Percentiles rank a stretch among this genome's conserved stretches.
Evolutionary conservation across 2,888 invertebrate species (phyloP).

Genomic region (Sesamia inferens): DNA sequence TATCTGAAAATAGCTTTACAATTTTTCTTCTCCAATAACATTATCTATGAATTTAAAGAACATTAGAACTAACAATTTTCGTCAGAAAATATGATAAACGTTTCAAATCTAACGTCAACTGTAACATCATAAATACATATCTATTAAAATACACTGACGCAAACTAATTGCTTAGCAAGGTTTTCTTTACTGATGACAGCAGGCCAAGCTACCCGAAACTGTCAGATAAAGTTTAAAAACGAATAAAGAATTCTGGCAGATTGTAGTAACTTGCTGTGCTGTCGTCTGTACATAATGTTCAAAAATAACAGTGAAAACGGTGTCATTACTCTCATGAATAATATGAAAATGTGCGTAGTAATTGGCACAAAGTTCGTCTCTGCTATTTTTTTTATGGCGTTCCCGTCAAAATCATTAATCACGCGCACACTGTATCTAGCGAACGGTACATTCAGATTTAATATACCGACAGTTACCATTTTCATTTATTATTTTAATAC

Average conservation of each 20-base stretch:
- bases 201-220: too few species aligned
- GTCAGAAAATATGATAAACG: conserved; percentile 22
- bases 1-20: conserved; percentile 7
- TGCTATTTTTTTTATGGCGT: conserved; percentile 56
- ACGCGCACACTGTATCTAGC: conserved; percentile 41
- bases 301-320: conserved; percentile 34
- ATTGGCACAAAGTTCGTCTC: conserved; percentile 56
- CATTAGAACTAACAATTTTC: conserved; percentile 7
- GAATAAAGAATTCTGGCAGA: too few species aligned
- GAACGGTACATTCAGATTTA: conserved; percentile 52
- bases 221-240: too few species aligned
- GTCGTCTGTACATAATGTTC: conserved; percentile 13
- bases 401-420: conserved; percentile 58
- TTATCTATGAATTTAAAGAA: conserved; percentile 11
- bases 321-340: conserved; percentile 47
- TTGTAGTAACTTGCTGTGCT: too few species aligned
- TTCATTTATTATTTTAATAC: conserved; percentile 54
- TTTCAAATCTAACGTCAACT: conserved; percentile 26
- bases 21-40: neutral
- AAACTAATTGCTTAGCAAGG: conserved; percentile 42
- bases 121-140: conserved; percentile 31
- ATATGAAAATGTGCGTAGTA: conserved; percentile 39
- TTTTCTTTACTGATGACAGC: too few species aligned
- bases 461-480: conserved; percentile 54
- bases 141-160: conserved; percentile 39